A percentile compares a stretch with the other conserved stretches of the same genome.
Conservation (phyloP, 2,797 vertebrate species). For the Muscicapa comitata region DNA sequence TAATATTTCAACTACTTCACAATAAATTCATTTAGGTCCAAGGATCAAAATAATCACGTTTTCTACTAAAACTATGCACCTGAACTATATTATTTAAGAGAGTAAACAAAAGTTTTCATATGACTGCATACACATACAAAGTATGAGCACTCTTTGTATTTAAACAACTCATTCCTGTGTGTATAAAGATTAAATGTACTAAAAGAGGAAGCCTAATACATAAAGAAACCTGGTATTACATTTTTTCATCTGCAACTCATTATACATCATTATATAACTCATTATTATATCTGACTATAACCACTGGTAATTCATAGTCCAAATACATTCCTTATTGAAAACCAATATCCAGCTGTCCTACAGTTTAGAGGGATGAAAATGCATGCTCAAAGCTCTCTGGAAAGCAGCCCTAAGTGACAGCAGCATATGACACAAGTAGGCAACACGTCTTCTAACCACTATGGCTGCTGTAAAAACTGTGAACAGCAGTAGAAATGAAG, state of each 20-base stretch:
- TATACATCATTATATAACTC: no score
- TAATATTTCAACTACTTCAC: not conserved
- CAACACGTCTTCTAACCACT: not conserved
- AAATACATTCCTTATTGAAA: not conserved
- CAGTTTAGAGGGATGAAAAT: not conserved
- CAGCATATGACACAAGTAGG: not conserved
- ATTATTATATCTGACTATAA: not conserved
- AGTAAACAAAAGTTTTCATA: not conserved
- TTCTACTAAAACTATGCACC: not conserved
- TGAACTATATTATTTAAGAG: not conserved
- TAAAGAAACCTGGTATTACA: not conserved
- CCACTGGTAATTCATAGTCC: not conserved
- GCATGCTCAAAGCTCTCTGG: not conserved
- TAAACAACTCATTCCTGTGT: not conserved
- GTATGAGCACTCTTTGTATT: not conserved
- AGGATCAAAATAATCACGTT: not conserved
- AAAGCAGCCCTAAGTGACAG: not conserved
- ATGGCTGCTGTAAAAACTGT: not conserved
- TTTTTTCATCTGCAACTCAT: not conserved
- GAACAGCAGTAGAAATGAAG: not conserved
- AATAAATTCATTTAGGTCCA: not conserved
- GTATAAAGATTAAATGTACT: not conserved
- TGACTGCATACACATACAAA: not conserved
- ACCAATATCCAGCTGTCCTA: not conserved
- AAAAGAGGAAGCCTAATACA: not conserved